Base-by-base conservation (phyloP, 2,797 vertebrate species). In the Martes flavigula region DNA sequence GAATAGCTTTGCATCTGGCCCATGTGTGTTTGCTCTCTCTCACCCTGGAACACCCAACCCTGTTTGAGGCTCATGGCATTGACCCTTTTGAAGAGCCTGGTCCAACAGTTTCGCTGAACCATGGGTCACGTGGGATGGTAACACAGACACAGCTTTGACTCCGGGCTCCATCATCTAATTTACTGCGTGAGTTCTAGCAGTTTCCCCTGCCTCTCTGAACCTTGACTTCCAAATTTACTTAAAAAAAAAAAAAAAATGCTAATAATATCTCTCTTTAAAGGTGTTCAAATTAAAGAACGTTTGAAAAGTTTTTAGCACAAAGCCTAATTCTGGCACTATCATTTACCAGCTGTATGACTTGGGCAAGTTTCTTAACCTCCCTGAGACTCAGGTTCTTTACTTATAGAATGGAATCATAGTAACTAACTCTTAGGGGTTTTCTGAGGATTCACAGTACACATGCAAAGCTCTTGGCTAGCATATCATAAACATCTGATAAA, bases 41-140 rank as follows among this genome's bases (percentile, higher is more conserved):
- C 38, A 66, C n/a, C 56, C 48, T 8, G 38, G 46, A 48, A 7
- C 23, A 5, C n/a, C 54, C 35, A 15, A 7, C 11, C 73, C 15
- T 75, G 48, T 54, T 64, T 58, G 32, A 12, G 5, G 5, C 64
- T 87, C 56, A 30, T 25, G 25, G 77, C 56, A 40, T 0, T 30
- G 64, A 40, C 1, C 1, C 25, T 68, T 32, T n/a, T 23, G 40
- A 90, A 87, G 15, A 46, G 35, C 17, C 23, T 21, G 62, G 64
- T n/a, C 43, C 30, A 25, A 20, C 17, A 54, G 6, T 46, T 89
- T 85, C 10, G 7, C n/a, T 40, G 48, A n/a, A n/a, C 14, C 3
- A 0, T 9, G 10, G 1, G 23, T 23, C 30, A n/a, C 15, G 4
- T 10, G 2, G n/a, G 5, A 14, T 23, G 21, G 10, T 12, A 40